These are phyloP conservation scores for Nebria brevicollis DNA, from an alignment of 2,888 invertebrate genomes.

Conservation along the genomic window DNA sequence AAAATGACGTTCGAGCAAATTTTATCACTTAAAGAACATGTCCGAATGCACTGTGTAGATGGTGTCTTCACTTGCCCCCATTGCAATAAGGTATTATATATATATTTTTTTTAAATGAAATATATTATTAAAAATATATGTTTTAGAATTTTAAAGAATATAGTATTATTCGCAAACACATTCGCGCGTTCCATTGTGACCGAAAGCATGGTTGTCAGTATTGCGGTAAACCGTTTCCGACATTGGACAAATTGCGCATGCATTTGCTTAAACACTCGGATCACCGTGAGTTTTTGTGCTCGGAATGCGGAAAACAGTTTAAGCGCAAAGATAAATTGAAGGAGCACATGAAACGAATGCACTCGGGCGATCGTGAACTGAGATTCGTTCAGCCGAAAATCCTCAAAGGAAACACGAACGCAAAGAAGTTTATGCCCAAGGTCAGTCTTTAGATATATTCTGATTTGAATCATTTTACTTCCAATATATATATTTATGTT, in stretches of 20 bases:
- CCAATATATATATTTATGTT: too few species aligned
- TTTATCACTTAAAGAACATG: slow-evolving; percentile 73
- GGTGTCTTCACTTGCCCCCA: slow-evolving; percentile 76
- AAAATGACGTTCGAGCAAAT: slow-evolving; percentile 74
- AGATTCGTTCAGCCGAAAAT: slow-evolving; percentile 50
- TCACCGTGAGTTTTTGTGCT: slow-evolving; percentile 77
- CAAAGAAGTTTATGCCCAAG: slow-evolving; percentile 69
- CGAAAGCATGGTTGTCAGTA: slow-evolving; percentile 73
- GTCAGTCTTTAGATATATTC: not conserved
- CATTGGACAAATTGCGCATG: slow-evolving; percentile 76
- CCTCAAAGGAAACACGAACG: slow-evolving; percentile 52
- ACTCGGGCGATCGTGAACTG: slow-evolving; percentile 61
- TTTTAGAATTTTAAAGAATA: slow-evolving; percentile 72
- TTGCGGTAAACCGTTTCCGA: slow-evolving; percentile 76
- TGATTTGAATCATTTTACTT: too few species aligned
- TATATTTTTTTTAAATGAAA: not conserved
- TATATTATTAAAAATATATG: slow-evolving; percentile 24
- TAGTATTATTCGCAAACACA: slow-evolving; percentile 77
- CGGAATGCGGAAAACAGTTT: slow-evolving; percentile 80
- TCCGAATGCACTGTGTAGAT: slow-evolving; percentile 71
- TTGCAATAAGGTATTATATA: slow-evolving; percentile 67
- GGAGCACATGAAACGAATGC: slow-evolving; percentile 77
- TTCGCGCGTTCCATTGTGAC: slow-evolving; percentile 77
- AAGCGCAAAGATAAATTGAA: slow-evolving; percentile 80
- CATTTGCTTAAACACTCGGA: slow-evolving; percentile 76